Evolutionary conservation across 2,888 invertebrate genomes (phyloP), one percentile per base, ranked within the genome.

Genomic region (Choristoneura rosaceana): DNA sequence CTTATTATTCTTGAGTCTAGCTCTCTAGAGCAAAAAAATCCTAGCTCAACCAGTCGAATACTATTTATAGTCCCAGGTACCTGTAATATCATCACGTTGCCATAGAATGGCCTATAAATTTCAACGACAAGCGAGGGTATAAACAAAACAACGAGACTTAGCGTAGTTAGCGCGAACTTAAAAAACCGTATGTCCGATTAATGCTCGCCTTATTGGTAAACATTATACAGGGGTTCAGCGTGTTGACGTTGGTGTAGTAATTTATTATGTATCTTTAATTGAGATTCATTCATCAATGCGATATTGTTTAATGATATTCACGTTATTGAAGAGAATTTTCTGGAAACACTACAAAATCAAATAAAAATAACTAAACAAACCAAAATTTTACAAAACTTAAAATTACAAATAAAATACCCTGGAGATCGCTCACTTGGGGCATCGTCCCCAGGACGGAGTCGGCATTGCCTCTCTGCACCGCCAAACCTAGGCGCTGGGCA

Each of bases 191-290:
- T 17, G 43, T 38, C 74, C 77, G 81, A 78, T 77, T 81, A 79
- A 79, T 64, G 68, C 82, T 74, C 76, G 76, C 91, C 90, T 86
- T 90, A 90, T 91, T 91, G 88, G 91, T 91, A 91, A 91, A 92
- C 89, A 92, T 87, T 85, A n/a, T n/a, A n/a, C n/a, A 87, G 79
- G 77, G 78, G 65, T 60, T 9, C 9, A 52, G 52, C 17, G 10
- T 52, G 15, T 50, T 25, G 73, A 52, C 77, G 81, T 78, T 50
- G 9, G 9, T 3, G 38, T 38, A 38, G 0, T 5, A 5, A 38
- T 5, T 38, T 34, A 34, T 25, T 25, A 25, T 1, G 25, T 25
- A 25, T n/a, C n/a, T n/a, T n/a, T n/a, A n/a, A n/a, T n/a, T n/a
- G 25, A 2, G 25, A 25, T 25, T 25, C 25, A 25, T 25, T 25